A percentile compares a stretch with the other conserved stretches of the same genome.
Evolutionary conservation across 1,140 invertebrate genomes (phyloP).

Genomic region (Ditylenchus dipsaci): DNA sequence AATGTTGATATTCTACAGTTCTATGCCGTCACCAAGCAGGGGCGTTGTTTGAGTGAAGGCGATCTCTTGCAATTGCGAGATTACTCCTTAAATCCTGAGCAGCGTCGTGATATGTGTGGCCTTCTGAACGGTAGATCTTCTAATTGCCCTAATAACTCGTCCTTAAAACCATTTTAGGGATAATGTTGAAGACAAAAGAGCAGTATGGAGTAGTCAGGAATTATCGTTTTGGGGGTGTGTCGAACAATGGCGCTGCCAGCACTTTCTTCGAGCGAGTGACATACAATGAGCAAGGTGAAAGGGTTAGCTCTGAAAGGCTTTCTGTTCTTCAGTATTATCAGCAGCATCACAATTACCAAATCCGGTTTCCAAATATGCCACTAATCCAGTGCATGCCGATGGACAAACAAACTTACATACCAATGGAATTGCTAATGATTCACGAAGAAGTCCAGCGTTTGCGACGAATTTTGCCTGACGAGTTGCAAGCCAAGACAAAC

Average conservation of each 20-base stretch:
- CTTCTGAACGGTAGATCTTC: background rate
- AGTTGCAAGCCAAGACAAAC: background rate
- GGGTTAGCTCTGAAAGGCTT: background rate
- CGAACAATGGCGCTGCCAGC: background rate
- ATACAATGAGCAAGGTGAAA: background rate
- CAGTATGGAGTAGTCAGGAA: background rate
- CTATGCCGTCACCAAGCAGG: background rate
- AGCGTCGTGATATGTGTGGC: background rate
- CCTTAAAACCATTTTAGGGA: no score
- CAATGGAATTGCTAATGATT: slow-evolving; percentile 11
- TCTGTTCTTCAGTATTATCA: slow-evolving; percentile 12
- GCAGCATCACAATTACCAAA: background rate
- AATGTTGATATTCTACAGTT: background rate
- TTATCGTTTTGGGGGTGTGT: slow-evolving; percentile 2
- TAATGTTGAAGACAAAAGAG: no score
- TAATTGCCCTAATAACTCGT: background rate
- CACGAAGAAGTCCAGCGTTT: slow-evolving; percentile 2
- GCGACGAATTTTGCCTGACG: slow-evolving; percentile 2
- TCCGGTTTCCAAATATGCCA: slow-evolving; percentile 10
- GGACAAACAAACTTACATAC: slow-evolving; percentile 10
- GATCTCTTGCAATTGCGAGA: background rate
- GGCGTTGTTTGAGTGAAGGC: background rate
- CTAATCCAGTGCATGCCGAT: slow-evolving; percentile 5
- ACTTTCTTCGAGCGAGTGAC: background rate
- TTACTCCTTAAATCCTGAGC: background rate